Conservation (phyloP, 2,888 invertebrate species). For the Agrotis puta region DNA sequence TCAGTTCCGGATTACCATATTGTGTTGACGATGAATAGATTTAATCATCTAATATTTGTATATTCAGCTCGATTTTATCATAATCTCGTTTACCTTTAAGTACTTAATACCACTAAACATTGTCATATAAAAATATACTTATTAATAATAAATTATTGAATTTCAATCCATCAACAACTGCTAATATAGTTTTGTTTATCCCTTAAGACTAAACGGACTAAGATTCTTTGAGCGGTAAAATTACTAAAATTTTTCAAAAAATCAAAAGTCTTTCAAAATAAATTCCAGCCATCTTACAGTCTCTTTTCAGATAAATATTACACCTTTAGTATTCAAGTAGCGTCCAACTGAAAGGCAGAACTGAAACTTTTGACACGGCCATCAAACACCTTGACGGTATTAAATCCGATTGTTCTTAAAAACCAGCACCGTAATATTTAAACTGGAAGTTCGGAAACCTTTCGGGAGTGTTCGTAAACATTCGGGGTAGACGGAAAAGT, state of each 20-base stretch:
- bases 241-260: background rate
- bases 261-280: constrained; percentile 2
- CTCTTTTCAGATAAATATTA: constrained; percentile 29
- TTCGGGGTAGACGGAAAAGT: constrained; percentile 29
- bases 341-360: constrained; percentile 19
- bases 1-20: constrained; percentile 37
- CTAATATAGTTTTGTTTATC: background rate
- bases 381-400: constrained; percentile 44
- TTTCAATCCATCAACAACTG: too few relatives aligned
- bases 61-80: background rate
- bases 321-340: constrained; percentile 23
- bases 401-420: constrained; percentile 32
- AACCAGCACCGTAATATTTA: constrained; percentile 45
- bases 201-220: background rate
- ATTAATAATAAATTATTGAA: too few relatives aligned
- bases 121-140: background rate
- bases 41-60: constrained; percentile 1
- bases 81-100: background rate
- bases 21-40: constrained; percentile 24
- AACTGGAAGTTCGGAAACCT: constrained; percentile 29
- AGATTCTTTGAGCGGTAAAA: background rate
- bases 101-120: background rate
- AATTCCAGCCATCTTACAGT: constrained; percentile 3
- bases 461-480: constrained; percentile 36
- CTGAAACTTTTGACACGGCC: constrained; percentile 44